These are phyloP conservation scores for Clepsis dumicolana DNA, from an alignment of 2,888 invertebrate genomes.

Conservation along the genomic window DNA sequence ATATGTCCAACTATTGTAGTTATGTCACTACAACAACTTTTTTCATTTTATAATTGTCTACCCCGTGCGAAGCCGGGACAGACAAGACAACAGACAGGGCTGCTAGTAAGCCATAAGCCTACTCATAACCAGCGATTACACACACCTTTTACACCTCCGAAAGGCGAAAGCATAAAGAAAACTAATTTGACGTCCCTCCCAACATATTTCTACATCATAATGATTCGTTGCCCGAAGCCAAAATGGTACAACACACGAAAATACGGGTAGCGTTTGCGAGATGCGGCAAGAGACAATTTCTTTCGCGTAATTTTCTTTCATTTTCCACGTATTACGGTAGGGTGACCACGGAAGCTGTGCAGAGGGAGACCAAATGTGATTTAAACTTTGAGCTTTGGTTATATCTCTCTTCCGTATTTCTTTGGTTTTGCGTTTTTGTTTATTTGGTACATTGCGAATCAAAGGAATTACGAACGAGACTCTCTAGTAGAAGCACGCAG, in stretches of 20 bases:
- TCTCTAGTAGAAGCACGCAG: too few species aligned
- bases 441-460: too few species aligned
- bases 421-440: too few species aligned
- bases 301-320: slow-evolving; percentile 40
- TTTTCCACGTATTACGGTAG: slow-evolving; percentile 32
- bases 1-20: too few species aligned
- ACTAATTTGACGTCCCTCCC: slow-evolving; percentile 10
- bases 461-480: too few species aligned
- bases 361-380: not conserved
- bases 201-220: slow-evolving; percentile 34
- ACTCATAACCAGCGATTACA: not conserved
- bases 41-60: too few species aligned
- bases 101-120: too few species aligned
- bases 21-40: too few species aligned
- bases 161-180: not conserved
- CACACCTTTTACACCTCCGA: slow-evolving; percentile 1
- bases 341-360: slow-evolving; percentile 14
- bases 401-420: not conserved
- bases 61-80: too few species aligned
- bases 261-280: slow-evolving; percentile 21
- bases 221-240: slow-evolving; percentile 26
- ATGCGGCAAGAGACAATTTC: slow-evolving; percentile 35
- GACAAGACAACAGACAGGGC: too few species aligned
- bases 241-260: slow-evolving; percentile 13
- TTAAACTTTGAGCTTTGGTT: not conserved